Evolutionary conservation across 2,113 vertebrate genomes (phyloP).

Genomic region (Butorides virescens): DNA sequence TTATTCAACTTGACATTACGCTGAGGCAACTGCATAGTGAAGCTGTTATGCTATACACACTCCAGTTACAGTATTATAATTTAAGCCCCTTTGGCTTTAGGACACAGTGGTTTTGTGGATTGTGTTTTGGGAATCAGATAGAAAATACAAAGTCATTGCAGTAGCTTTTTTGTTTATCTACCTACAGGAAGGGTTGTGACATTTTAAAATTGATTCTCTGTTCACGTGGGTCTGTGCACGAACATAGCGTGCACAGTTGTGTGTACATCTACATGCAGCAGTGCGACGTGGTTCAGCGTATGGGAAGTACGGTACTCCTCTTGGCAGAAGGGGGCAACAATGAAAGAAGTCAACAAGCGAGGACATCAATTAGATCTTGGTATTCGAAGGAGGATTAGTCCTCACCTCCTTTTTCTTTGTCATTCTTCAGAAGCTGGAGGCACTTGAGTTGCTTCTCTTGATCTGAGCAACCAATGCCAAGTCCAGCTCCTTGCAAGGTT

Average conservation of each 20-base stretch:
- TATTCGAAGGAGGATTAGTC: background rate
- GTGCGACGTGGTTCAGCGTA: background rate
- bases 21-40: background rate
- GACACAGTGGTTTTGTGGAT: background rate
- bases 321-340: background rate
- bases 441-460: background rate
- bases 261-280: background rate
- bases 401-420: background rate
- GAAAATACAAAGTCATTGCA: background rate
- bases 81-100: background rate
- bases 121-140: background rate
- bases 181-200: background rate
- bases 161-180: background rate
- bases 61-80: background rate
- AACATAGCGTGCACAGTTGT: no score
- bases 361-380: background rate
- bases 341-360: background rate
- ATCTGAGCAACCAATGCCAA: background rate
- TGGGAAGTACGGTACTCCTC: background rate
- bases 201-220: background rate
- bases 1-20: background rate
- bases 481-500: background rate
- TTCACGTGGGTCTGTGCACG: accelerated
- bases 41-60: background rate
- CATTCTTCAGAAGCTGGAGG: accelerated